Evolutionary conservation across 2,888 invertebrate species (phyloP), one percentile per base, ranked within the genome.

Genomic region (Amaurobius ferox): DNA sequence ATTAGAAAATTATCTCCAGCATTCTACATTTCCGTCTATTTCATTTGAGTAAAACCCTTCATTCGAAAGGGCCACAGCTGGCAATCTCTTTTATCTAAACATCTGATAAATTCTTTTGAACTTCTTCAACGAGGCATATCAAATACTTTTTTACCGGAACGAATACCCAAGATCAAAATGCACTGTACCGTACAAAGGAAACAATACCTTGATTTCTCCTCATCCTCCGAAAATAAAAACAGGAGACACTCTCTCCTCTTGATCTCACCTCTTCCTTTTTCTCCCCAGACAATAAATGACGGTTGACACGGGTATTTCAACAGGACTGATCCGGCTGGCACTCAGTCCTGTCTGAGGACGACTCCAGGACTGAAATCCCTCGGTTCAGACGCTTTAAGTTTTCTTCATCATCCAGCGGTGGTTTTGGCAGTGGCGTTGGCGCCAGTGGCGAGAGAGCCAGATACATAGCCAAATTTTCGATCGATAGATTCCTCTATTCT

Each of bases 401-500:
- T 83, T 83, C 83, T 76, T 81, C 76, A 73, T 61, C 26, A 26
- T 68, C 48, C 35, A 66, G 2, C 39, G 61, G 72, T 73, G 72
- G 30, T 76, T 79, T 72, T 79, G 71, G 83, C 83, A 71, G 26
- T 5, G 77, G 23, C 11, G 26, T 83, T 83, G 83, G 83, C 83
- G 72, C 6, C 28, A n/a, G 19, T 77, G 83, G 71, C 83, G 64
- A 44, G n/a, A 9, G n/a, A n/a, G n/a, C n/a, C 44, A 70, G 40
- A 64, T 62, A 28, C 19, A 64, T 11, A 39, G 83, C 76, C 64
- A 83, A 81, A 70, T 40, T 29, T 55, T 28, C 61, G 76, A 76
- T 77, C 71, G 77, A 66, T 71, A 23, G 55, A 64, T 66, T 44
- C 64, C 48, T 79, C 62, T 71, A 64, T 79, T 72, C 71, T 72